Conservation (phyloP, 2,113 vertebrate genomes). For the Desmodus rotundus region DNA sequence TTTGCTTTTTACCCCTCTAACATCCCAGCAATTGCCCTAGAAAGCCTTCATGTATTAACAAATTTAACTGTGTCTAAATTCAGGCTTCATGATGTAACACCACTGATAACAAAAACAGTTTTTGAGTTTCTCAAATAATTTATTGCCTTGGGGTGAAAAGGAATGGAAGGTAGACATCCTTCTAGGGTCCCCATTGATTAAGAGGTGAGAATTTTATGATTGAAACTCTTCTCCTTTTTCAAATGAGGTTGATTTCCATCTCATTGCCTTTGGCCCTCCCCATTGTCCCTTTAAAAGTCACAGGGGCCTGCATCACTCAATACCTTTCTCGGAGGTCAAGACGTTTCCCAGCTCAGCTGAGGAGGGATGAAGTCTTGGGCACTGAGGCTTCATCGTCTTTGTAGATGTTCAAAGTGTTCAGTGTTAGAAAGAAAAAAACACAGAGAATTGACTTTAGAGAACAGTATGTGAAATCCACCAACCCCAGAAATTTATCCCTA, state of each 20-base stretch:
- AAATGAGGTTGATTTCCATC: neutral
- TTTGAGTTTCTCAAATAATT: neutral
- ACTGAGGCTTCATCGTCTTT: slow-evolving; percentile 37
- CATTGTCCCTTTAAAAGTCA: slow-evolving; percentile 21
- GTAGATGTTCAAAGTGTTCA: neutral
- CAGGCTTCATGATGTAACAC: neutral
- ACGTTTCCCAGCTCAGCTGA: neutral
- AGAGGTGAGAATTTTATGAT: neutral
- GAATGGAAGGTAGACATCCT: neutral
- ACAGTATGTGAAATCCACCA: neutral
- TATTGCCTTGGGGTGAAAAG: neutral
- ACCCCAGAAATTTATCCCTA: neutral
- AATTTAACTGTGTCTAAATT: neutral
- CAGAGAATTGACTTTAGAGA: neutral
- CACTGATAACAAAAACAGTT: neutral
- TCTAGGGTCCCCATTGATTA: neutral
- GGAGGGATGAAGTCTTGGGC: neutral
- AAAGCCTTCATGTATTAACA: neutral
- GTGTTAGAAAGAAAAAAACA: neutral
- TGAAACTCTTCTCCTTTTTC: neutral
- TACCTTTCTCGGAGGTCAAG: slow-evolving; percentile 34
- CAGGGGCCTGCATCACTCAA: neutral
- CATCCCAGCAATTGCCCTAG: neutral
- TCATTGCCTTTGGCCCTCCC: neutral
- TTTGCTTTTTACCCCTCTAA: neutral